Evolutionary conservation across 2,113 vertebrate species (phyloP), one percentile per base, ranked within the genome.

Genomic region (Eonycteris spelaea): DNA sequence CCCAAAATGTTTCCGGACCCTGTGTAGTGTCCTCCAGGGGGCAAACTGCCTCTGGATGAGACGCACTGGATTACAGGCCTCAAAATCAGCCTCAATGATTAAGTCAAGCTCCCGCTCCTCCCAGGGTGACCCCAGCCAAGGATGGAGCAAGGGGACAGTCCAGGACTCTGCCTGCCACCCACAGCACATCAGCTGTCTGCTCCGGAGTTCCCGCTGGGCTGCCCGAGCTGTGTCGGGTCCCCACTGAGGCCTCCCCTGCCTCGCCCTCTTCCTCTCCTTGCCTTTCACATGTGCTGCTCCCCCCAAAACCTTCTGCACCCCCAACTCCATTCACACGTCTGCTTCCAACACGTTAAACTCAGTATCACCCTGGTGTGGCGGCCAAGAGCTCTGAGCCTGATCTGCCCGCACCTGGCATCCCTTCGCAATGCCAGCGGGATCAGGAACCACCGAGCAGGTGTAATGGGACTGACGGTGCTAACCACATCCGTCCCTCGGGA

Each of bases 371-470:
- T 4, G 22, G n/a, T 38, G 15, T 5, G 3, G 79, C 9, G 4
- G 24, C 16, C 18, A 6, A 6, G 6, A 22, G 40, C 7, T 7
- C 16, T 16, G 53, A 5, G 38, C 14, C 9, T 11, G 0, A 5
- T 3, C 22, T 5, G n/a, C 18, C 43, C 1, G 5, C 33, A 3
- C n/a, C 45, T 0, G 0, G 1, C 11, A 65, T 24, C 35, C 21
- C 1, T n/a, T 22, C n/a, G 35, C 2, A 68, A 83, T 19, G 10
- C 43, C 21, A 8, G 6, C 18, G 8, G 45, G n/a, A 74, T 4
- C 18, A 5, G 40, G 68, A 55, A n/a, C 24, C 8, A 6, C 2
- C 12, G 12, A 13, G 40, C 8, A 6, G 6, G 22, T 63, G 30
- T 16, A 33, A 6, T 26, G n/a, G 33, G 28, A 59, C 18, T 6